A percentile compares a stretch with the other conserved stretches of the same genome.
Conservation (phyloP, 2,113 vertebrate genomes). For the Arizona elegans region DNA sequence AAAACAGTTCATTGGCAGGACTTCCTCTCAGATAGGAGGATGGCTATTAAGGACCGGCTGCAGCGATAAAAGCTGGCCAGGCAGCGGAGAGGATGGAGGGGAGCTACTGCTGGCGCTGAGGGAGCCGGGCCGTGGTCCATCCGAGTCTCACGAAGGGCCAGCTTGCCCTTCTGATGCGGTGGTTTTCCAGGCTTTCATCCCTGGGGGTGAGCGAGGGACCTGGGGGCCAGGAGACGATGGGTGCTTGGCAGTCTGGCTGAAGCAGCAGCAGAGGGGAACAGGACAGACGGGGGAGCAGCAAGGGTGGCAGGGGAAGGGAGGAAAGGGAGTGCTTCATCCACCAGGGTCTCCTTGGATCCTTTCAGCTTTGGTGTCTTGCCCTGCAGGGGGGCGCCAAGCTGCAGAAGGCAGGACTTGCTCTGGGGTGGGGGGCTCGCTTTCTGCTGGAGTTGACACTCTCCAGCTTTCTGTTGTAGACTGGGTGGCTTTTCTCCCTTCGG, state of each 20-base stretch:
- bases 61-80: constrained; percentile 52
- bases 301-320: neutral
- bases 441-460: neutral
- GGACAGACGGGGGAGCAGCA: neutral
- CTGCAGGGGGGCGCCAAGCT: neutral
- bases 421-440: neutral
- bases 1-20: constrained; percentile 73
- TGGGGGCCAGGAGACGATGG: neutral
- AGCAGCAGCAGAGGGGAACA: neutral
- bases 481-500: neutral
- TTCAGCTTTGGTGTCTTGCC: neutral
- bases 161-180: too few relatives aligned
- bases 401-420: neutral
- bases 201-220: neutral
- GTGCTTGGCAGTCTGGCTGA: neutral
- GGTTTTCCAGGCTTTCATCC: neutral
- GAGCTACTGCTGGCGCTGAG: constrained; percentile 45
- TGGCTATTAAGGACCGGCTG: constrained; percentile 56
- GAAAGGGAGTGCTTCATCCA: neutral
- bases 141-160: fast-evolving
- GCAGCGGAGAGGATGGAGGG: constrained; percentile 52
- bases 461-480: neutral
- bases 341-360: too few relatives aligned
- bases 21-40: constrained; percentile 67
- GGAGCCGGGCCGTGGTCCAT: neutral